Conservation (phyloP, 2,113 vertebrate species). For the Acinonyx jubatus region DNA sequence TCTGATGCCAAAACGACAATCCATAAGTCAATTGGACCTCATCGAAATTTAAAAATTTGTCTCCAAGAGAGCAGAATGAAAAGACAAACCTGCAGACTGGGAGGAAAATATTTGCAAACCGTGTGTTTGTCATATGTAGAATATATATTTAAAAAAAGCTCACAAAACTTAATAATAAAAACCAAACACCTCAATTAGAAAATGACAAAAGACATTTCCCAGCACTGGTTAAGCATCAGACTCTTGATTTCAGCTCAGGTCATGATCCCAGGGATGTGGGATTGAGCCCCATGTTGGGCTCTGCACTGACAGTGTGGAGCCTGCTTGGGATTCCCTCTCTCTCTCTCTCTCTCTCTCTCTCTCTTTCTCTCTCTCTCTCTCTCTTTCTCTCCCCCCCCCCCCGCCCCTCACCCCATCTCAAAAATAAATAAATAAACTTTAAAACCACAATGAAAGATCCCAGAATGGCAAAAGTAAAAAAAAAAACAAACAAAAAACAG, state of each 20-base stretch:
- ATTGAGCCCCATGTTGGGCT: too few relatives aligned
- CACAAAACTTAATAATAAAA: neutral
- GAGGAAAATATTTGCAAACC: constrained; percentile 1
- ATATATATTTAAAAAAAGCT: neutral
- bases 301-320: too few relatives aligned
- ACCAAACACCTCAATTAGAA: neutral
- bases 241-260: too few relatives aligned
- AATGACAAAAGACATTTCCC: neutral
- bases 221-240: too few relatives aligned
- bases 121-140: neutral
- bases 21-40: neutral
- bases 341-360: too few relatives aligned
- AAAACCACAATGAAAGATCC: neutral
- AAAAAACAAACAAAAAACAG: neutral
- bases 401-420: too few relatives aligned
- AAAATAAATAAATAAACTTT: neutral
- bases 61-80: constrained; percentile 1
- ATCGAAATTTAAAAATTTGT: neutral
- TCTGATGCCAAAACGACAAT: neutral
- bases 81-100: neutral
- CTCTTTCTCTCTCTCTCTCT: too few relatives aligned
- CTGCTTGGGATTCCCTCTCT: too few relatives aligned
- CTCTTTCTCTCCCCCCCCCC: too few relatives aligned
- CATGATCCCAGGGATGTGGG: too few relatives aligned
- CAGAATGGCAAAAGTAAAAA: neutral